A percentile compares a stretch with the other conserved stretches of the same genome.
Conservation (phyloP, 2,797 vertebrate genomes). For the Apogon hyalosoma region DNA sequence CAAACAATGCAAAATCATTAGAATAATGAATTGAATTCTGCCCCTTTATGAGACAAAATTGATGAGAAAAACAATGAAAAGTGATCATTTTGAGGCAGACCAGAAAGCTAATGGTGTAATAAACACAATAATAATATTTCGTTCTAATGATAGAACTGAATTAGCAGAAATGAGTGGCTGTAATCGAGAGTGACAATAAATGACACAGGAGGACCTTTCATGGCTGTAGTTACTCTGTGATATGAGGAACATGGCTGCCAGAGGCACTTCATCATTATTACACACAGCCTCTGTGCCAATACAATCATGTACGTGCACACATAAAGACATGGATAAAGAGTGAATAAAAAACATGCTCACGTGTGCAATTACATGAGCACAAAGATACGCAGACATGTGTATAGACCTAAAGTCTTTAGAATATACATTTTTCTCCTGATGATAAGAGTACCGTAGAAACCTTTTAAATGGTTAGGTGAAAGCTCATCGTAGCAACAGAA, state of each 20-base stretch:
- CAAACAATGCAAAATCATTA: conserved; percentile 8
- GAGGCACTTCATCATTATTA: conserved; percentile 29
- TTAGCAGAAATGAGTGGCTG: conserved; percentile 36
- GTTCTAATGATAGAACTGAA: conserved; percentile 30
- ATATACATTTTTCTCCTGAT: conserved; percentile 55
- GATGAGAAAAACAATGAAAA: conserved; percentile 18
- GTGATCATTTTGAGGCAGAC: conserved; percentile 24
- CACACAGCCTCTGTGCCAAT: conserved; percentile 21
- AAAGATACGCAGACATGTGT: not conserved
- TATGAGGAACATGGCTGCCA: conserved; percentile 43
- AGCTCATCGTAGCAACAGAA: conserved; percentile 34
- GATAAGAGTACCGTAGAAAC: conserved; percentile 56
- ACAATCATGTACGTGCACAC: conserved; percentile 11
- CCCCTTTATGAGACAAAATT: conserved; percentile 19
- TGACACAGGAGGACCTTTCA: conserved; percentile 48
- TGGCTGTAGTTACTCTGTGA: conserved; percentile 26
- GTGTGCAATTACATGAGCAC: not conserved
- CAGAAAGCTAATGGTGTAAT: conserved; percentile 38
- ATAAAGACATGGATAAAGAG: not conserved
- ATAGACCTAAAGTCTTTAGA: conserved; percentile 34
- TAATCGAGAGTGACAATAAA: conserved; percentile 36
- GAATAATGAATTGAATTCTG: conserved; percentile 27
- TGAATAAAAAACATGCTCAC: conserved; percentile 2
- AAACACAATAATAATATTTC: conserved; percentile 44
- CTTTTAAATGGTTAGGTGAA: conserved; percentile 57